Evolutionary conservation across 2,113 vertebrate genomes (phyloP).

Genomic region (Herpetotheres cachinnans): DNA sequence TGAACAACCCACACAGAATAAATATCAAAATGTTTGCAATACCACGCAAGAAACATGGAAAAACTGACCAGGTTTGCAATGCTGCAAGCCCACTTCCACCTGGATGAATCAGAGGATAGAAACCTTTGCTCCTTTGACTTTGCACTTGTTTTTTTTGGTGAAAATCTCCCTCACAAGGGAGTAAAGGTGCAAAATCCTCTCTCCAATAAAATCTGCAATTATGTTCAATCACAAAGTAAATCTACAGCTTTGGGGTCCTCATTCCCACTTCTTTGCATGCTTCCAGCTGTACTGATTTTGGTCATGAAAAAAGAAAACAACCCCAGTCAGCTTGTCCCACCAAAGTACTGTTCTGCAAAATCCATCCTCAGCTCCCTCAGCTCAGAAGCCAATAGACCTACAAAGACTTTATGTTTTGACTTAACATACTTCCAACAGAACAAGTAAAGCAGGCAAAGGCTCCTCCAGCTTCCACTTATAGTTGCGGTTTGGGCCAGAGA

Average conservation of each 20-base stretch:
- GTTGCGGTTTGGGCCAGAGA: not conserved
- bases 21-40: not conserved
- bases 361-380: not conserved
- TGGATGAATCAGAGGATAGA: not conserved
- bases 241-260: not conserved
- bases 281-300: not conserved
- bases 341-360: not conserved
- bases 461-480: not conserved
- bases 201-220: not conserved
- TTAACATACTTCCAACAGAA: not conserved
- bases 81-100: not conserved
- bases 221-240: not conserved
- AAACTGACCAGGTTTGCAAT: not conserved
- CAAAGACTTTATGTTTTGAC: accelerated
- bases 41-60: not conserved
- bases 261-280: not conserved
- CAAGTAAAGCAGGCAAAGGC: not conserved
- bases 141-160: not conserved
- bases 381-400: not conserved
- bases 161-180: not conserved
- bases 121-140: not conserved
- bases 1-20: not conserved
- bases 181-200: not conserved
- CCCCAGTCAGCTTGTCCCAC: not conserved
- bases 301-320: not conserved